Percentiles rank a stretch among this genome's conserved stretches.
Evolutionary conservation across 2,113 vertebrate genomes (phyloP).

Genomic region (Gorsachius goisagi): DNA sequence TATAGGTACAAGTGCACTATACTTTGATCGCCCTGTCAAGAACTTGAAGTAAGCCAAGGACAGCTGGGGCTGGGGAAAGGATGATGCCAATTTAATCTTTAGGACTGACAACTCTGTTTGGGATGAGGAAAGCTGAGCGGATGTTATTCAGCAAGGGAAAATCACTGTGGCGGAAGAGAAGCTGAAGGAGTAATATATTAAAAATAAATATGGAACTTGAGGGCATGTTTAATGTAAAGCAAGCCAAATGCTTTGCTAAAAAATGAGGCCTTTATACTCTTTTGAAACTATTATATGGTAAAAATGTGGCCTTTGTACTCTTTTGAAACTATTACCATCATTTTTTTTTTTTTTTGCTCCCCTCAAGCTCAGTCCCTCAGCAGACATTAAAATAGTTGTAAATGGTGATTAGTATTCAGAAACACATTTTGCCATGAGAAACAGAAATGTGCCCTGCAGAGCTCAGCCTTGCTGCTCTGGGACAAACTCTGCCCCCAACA

Average conservation of each 20-base stretch:
- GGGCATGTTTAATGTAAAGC: constrained; percentile 1
- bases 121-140: not conserved
- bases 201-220: constrained; percentile 48
- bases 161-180: not conserved
- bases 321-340: not conserved
- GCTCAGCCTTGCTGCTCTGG: not conserved
- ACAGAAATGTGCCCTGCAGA: not conserved
- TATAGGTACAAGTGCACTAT: not conserved
- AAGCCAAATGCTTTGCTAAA: constrained; percentile 22
- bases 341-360: not conserved
- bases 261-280: constrained; percentile 4
- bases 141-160: not conserved
- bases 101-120: not conserved
- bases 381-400: not conserved
- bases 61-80: not conserved
- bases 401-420: not conserved
- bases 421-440: not conserved
- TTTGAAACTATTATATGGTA: not conserved
- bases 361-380: not conserved
- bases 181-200: not conserved
- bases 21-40: not conserved
- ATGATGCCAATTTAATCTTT: constrained; percentile 30
- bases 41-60: not conserved
- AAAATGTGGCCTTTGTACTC: not conserved
- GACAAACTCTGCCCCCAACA: not conserved